Evolutionary conservation across 2,797 vertebrate genomes (phyloP), one percentile per base, ranked within the genome.

Genomic region (Poecile montanus): DNA sequence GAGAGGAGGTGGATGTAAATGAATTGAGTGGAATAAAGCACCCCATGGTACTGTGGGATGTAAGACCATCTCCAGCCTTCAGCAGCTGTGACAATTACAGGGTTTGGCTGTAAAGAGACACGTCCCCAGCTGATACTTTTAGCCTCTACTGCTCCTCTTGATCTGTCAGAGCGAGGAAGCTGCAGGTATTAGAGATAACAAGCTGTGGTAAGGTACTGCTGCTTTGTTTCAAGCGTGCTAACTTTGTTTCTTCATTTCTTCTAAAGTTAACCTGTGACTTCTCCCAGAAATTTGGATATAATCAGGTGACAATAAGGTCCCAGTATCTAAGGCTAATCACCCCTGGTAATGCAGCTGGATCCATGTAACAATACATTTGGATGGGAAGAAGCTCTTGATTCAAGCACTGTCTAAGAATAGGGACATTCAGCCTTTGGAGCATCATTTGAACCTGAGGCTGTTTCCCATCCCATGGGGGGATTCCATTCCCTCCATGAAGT

Each of bases 81-180:
- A 81, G 92, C 93, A 50, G 61, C 80, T 86, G n/a, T 88, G 92
- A 81, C 90, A 91, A 38, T 93, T 61, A 88, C 70, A 88, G 88
- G 68, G 38, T 26, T 80, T 88, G 75, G 82, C 88, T 93, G 68
- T 20, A 72, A 71, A 80, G 63, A 95, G 79, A 91, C 10, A 1
- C 2, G 17, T 94, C 91, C 88, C 82, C 82, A 91, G 91, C 53
- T 71, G 79, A 89, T 95, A 71, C 76, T 45, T 89, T 73, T 32
- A 91, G 75, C 48, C 51, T 73, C 78, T 44, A 3, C 66, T 87
- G 85, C 53, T 85, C 48, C 30, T 89, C 72, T 88, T 91, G 60
- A 71, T 91, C 87, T 87, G 74, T 89, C 85, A 91, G 85, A 79
- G 48, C 0, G 0, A 85, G 67, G 48, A 87, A 63, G 75, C 56